Percentiles rank a stretch among this genome's conserved stretches.
phyloP scores from a whole-genome alignment of 2,113 vertebrate species.

The Channa maculata region DNA sequence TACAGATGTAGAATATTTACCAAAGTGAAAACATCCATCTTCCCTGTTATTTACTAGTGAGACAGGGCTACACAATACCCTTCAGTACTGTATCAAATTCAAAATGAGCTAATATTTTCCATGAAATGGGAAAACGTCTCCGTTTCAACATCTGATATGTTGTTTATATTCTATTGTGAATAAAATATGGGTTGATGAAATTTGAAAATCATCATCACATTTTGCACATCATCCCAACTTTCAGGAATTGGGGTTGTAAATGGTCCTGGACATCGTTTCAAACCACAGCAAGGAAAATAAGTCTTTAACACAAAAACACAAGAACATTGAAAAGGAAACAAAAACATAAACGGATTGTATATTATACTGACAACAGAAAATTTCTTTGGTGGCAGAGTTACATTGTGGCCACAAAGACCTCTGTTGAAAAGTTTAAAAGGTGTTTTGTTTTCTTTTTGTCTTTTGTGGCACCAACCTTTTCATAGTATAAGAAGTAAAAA shows the following conservation, averaged over 20 bases:
- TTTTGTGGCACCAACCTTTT: conserved; percentile 18
- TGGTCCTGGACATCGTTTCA: conserved; percentile 5
- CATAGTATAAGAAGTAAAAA: not conserved
- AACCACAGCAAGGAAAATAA: conserved; percentile 28
- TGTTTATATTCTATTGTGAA: no score
- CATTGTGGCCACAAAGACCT: not conserved
- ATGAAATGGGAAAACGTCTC: no score
- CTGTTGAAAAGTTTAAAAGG: not conserved
- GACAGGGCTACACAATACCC: not conserved
- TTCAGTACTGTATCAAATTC: not conserved
- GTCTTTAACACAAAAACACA: conserved; percentile 1
- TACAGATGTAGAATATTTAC: no score
- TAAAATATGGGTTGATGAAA: no score
- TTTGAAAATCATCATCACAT: no score
- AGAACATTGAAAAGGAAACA: conserved; percentile 2
- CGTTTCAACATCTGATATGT: no score
- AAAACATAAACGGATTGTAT: conserved; percentile 8
- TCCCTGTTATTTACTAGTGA: no score
- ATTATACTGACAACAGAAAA: not conserved
- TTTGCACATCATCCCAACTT: no score
- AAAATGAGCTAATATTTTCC: no score
- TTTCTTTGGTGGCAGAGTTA: conserved; percentile 1
- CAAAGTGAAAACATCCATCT: no score
- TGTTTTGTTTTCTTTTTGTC: not conserved
- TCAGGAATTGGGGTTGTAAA: no score